Base-by-base conservation (phyloP, 2,888 invertebrate genomes). In the Cephus nigrinus region DNA sequence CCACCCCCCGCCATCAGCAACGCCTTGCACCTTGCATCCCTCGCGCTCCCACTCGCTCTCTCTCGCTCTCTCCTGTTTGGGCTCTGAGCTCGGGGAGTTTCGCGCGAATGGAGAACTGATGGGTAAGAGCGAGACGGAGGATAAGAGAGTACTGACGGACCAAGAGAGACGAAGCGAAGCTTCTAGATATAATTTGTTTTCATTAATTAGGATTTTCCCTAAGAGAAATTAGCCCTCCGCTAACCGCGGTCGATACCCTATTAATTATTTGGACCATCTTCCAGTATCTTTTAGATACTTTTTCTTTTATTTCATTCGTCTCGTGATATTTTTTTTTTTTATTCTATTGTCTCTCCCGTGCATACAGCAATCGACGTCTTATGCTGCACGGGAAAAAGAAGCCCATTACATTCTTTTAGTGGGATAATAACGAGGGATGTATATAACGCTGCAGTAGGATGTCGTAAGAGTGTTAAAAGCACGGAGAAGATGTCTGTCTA, bases 151-250 rank as follows among this genome's bases (percentile, higher is more conserved):
- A 15, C 55, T 9, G 23, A 15, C 1, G 55, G 23, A 23, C 9
- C 23, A 55, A 35, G 35, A 30, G 77, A 31, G 74, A 72, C 11
- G 4, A 68, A 12, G 33, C 69, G 40, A 40, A 9, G 68, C 31
- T 75, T n/a, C 40, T 69, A 31, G 40, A 75, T 80, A 81, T 88
- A 86, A 86, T 88, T 84, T 84, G 81, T 76, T 75, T 82, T 82
- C 88, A 88, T 88, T 86, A 88, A 88, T 88, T 88, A 87, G 87
- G 88, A 88, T 88, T 86, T 85, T 83, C 84, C 75, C 79, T 71
- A 71, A 79, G 77, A 35, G 79, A 80, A 78, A 78, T 77, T 75
- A 75, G 69, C 75, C 74, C 35, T 74, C 69, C 15, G 30, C 31
- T 71, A 75, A 77, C 77, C 77, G 69, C 77, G 34, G 31, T 33